Percentiles rank a stretch among this genome's conserved stretches.
phyloP scores from a whole-genome alignment of 2,888 invertebrate genomes.

The Chironomus riparius region DNA sequence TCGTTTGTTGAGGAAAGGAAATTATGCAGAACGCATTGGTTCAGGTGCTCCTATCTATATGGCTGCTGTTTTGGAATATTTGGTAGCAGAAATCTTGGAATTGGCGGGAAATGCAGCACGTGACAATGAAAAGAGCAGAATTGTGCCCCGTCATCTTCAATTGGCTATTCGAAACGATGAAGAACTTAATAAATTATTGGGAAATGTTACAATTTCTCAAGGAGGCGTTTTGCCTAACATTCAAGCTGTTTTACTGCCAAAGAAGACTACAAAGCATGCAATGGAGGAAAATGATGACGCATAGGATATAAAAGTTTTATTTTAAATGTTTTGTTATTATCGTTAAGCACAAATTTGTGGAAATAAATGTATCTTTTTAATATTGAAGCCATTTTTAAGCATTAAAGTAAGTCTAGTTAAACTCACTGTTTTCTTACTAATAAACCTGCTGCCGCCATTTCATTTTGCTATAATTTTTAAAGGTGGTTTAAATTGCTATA shows the following conservation, averaged over 20 bases:
- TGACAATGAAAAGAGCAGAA: constrained; percentile 54
- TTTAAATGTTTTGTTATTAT: too few relatives aligned
- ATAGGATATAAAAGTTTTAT: too few relatives aligned
- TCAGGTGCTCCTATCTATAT: constrained; percentile 46
- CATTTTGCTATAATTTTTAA: too few relatives aligned
- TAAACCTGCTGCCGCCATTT: too few relatives aligned
- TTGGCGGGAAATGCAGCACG: constrained; percentile 53
- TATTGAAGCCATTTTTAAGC: too few relatives aligned
- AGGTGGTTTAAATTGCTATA: too few relatives aligned
- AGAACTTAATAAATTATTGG: constrained; percentile 66
- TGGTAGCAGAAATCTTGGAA: constrained; percentile 57
- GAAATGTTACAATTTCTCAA: constrained; percentile 72
- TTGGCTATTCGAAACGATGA: constrained; percentile 74
- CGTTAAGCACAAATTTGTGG: too few relatives aligned
- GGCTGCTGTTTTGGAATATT: constrained; percentile 52
- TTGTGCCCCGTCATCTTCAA: constrained; percentile 45
- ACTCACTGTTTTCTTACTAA: too few relatives aligned
- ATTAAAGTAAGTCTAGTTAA: too few relatives aligned
- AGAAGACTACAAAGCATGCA: constrained; percentile 51
- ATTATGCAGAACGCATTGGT: constrained; percentile 53
- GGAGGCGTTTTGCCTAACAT: constrained; percentile 79
- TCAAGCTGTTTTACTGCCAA: constrained; percentile 63
- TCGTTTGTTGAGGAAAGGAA: constrained; percentile 51
- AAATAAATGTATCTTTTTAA: too few relatives aligned
- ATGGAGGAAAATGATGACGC: too few relatives aligned